Percentiles rank a stretch among this genome's conserved stretches.
phyloP scores from a whole-genome alignment of 2,113 vertebrate species.

The Myocastor coypus region DNA sequence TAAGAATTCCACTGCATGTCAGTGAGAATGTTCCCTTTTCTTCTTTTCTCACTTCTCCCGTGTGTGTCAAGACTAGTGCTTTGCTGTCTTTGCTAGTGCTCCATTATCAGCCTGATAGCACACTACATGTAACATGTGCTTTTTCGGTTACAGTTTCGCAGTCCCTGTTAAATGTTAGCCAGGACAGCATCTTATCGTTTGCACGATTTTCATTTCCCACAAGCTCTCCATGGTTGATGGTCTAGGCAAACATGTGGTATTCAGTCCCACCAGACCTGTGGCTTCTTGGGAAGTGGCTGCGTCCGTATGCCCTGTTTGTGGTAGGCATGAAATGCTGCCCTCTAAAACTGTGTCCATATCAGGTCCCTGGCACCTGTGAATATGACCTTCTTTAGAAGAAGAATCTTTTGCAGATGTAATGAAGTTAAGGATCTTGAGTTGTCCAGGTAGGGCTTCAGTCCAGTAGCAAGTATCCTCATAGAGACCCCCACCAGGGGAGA shows the following conservation, averaged over 20 bases:
- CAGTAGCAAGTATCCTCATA: background rate
- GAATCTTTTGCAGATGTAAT: background rate
- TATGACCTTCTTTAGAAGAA: background rate
- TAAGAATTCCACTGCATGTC: background rate
- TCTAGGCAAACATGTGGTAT: background rate
- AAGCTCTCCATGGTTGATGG: background rate
- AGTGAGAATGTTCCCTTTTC: background rate
- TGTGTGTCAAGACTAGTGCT: too few species aligned
- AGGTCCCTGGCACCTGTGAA: background rate
- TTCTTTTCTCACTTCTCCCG: background rate
- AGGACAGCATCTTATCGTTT: background rate
- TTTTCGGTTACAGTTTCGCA: background rate
- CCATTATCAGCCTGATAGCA: background rate
- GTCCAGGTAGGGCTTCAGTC: background rate
- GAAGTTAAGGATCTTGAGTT: background rate
- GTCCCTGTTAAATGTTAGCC: background rate
- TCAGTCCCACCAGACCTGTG: background rate
- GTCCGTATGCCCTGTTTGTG: background rate
- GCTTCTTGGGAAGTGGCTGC: background rate
- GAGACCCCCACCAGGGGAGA: background rate
- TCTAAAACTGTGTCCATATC: background rate
- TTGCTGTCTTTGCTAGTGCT: background rate
- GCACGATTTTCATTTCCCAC: slow-evolving; percentile 36
- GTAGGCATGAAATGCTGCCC: background rate
- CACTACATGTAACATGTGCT: too few species aligned